Base-by-base conservation (phyloP, 2,113 vertebrate species). In the Toxostoma redivivum region DNA sequence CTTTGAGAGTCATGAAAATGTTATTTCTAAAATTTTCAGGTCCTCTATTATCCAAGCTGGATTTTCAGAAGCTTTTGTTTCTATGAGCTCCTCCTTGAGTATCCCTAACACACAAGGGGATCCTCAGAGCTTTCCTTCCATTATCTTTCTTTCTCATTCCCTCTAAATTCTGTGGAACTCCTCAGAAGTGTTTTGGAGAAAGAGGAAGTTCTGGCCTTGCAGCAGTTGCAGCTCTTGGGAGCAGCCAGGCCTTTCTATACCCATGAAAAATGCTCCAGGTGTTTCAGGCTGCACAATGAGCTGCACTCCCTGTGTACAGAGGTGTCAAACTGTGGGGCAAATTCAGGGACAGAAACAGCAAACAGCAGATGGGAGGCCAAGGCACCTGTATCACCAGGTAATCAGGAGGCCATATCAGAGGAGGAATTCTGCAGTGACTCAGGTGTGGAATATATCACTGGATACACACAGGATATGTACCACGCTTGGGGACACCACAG, bases 281-380 rank as follows among this genome's bases (percentile, higher is more conserved):
- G 16, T 70, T 83, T 62, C 48, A 77, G 48, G 48, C 48, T 38
- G 17, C 47, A 56, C 64, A 90, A 37, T 42, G 64, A 77, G 61
- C 84, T 81, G 65, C n/a, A 22, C 62, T 50, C 18, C 0, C 56
- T 72, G 27, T 42, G 58, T 76, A 12, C 45, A 54, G 30, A 61
- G 86, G 58, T 44, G 61, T 71, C 45, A 42, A 65, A 87, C 81
- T 58, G 70, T 4, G 5, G 74, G 74, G 73, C 84, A 94, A 58
- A 45, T 40, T 35, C 8, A n/a, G 87, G 87, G 81, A 91, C 89
- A 60, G 73, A 25, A 57, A 86, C 64, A 88, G n/a, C 73, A 95
- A 96, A 95, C 10, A 91, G 21, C 10, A 3, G 4, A 7, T n/a
- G 48, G 94, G 88, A 35, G n/a, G 60, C 95, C 89, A 88, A 66